Evolutionary conservation across 1,140 invertebrate species (phyloP), one percentile per base, ranked within the genome.

Genomic region (Vanessa atalanta): DNA sequence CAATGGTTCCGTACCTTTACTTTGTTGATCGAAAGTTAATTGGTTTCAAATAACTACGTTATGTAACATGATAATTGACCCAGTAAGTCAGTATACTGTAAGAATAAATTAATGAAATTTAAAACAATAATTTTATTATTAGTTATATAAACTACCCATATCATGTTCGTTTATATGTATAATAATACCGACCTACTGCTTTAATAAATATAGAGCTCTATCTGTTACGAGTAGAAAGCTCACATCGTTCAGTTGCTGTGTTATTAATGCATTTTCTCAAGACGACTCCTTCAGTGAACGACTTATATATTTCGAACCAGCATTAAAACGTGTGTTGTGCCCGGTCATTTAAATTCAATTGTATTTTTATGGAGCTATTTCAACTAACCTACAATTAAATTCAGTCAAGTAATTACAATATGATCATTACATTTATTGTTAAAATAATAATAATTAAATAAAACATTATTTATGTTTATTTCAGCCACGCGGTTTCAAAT

Each of bases 1-100:
- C 53, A n/a, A 8, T 13, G 20, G 43, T 60, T 69, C 66, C 66
- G 66, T 50, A 69, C 53, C 51, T 60, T 69, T 57, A 69, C 31
- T 50, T 60, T 61, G 47, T 47, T n/a, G 53, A 57, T n/a, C 55
- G 16, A 23, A 47, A 26, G 66, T 57, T 60, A 61, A 60, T 55
- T 14, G 53, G 20, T 20, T 57, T 12, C 20, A 26, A 57, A 23
- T 8, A n/a, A 57, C 11, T 43, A 43, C 37, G 37, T 43, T 43
- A 43, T 43, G 37, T 9, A 9, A 43, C 9, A 11, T 1, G 0
- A 31, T 31, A 8, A 43, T 43, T 43, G 37, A 43, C 48, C 48
- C 13, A 12, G 13, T 15, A 51, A n/a, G 48, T n/a, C 48, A 43
- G 9, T 11, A 43, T 43, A 43, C 3, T 11, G 1, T 43, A 43